Base-by-base conservation (phyloP, 2,888 invertebrate genomes). In the Atrina japonica region DNA sequence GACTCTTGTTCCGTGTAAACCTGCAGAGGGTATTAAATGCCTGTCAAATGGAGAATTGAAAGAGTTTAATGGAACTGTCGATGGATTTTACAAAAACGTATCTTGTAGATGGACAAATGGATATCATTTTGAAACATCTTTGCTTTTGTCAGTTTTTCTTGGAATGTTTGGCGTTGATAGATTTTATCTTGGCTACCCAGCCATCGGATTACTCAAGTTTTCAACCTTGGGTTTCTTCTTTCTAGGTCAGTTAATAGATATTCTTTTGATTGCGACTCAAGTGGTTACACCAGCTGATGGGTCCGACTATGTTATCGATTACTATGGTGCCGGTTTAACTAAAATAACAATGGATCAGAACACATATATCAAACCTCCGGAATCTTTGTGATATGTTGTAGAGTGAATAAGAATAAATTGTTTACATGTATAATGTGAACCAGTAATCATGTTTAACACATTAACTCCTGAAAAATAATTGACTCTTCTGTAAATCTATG, bases 91-190 rank as follows among this genome's bases (percentile, higher is more conserved):
- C 63, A 95, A 93, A 86, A 95, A 96, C 83, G 92, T 97, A 83
- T 95, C 96, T 11, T 98, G 98, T 91, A 95, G 95, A 92, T 98
- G 96, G 96, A 98, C 97, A 68, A 98, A 98, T 93, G 98, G 97
- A 23, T 97, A 97, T 89, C 95, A 95, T 2, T 94, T 97, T 79
- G 97, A 98, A 89, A 96, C 96, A 64, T 95, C 99, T 0, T 92
- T 99, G 52, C 91, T 99, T 41, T 92, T 99, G 3, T 99, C 99
- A 0, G 95, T 99, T 59, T 99, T 99, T 90, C 92, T 99, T 68
- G 99, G 99, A 30, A 97, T 98, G 96, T 97, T 99, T 92, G 99
- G 99, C 21, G 93, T 96, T 27, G 99, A 99, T 90, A 93, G 99
- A 73, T 98, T 99, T 91, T 99, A 99, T 89, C 92, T 99, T n/a